Evolutionary conservation across 2,797 vertebrate genomes (phyloP), one percentile per base, ranked within the genome.

Genomic region (Clangula hyemalis): DNA sequence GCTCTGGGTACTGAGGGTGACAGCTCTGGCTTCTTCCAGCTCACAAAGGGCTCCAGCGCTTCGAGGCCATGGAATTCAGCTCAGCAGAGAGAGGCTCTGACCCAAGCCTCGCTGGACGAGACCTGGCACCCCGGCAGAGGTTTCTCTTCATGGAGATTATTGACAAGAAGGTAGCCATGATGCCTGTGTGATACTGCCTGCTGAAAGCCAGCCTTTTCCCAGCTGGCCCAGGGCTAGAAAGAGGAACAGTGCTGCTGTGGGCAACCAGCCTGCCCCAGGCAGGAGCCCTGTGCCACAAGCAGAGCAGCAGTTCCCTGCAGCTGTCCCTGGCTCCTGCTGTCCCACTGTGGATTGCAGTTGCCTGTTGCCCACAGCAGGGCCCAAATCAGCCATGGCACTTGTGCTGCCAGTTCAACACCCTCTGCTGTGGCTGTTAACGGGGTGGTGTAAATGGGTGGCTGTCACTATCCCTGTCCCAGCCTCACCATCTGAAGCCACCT

Each of bases 31-130:
- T 69, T 80, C 60, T 85, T 68, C 3, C 95, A 99, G 99, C 98
- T 98, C 98, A 99, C 95, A 99, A 99, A 96, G 99, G 99, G 36
- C 97, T 99, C 84, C 99, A 99, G 97, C 98, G 99, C 65, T 99
- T 99, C 5, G 99, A 99, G 93, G 98, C 99, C 30, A 97, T 99
- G 96, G 99, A 99, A 77, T 98, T 98, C 54, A 98, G 98, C 43
- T 96, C 94, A 0, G 94, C 97, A 70, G 97, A 98, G 79, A 98
- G 98, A 70, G 98, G 98, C 78, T 96, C 96, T 65, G 94, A 96
- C 89, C 90, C 97, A 5, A 96, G 96, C 62, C 97, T 97, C 81
- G 74, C 95, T 4, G 93, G 94, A 85, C 93, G 94, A 96, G 98
- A 98, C 19, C 86, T 98, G 76, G 98, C 98, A 18, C 99, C 99